Base-by-base conservation (phyloP, 2,888 invertebrate species). In the Criorhina ranunculi region DNA sequence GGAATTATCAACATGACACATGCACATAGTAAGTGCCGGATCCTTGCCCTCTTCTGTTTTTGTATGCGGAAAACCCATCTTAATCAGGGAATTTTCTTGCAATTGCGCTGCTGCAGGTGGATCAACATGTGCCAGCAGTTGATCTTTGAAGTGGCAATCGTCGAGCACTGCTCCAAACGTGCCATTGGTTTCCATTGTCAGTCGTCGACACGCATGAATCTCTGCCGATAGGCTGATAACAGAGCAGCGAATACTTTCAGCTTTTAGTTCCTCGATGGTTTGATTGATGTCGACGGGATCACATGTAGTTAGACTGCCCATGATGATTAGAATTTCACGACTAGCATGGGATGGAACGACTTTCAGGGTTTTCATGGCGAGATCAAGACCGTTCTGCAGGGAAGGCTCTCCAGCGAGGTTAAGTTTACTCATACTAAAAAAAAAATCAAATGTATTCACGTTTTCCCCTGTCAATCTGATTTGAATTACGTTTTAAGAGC, bases 171-270 rank as follows among this genome's bases (percentile, higher is more conserved):
- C 95, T 80, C 96, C 95, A 91, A 98, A 98, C 40, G 95, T 94
- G 11, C 98, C 98, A 86, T 95, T 95, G 0, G 99, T 99, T 87
- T 96, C 95, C 88, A 95, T 94, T 69, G 97, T 96, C 85, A 99
- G 92, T 89, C 95, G 95, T 88, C 96, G 96, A 90, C 98, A 98
- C 33, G 99, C 95, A 87, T 96, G 95, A 8, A 99, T 96, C 93
- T 99, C 99, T 1, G 99, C 99, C 4, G 98, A 96, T 55, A 99
- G 92, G 42, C 98, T 98, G 88, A 99, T 97, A 0, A 99, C 96
- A 11, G 98, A 99, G 90, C 98, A 98, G 72, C 98, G 93, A 53
- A 99, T 95, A 51, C 97, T 96, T 91, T 94, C 96, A 37, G 93
- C 93, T 92, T 97, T 97, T 66, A 98, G 91, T 51, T 91, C 92